A percentile compares a stretch with the other conserved stretches of the same genome.
Conservation (phyloP, 35 echinoderm and acorn worm species). For the Anneissia japonica region DNA sequence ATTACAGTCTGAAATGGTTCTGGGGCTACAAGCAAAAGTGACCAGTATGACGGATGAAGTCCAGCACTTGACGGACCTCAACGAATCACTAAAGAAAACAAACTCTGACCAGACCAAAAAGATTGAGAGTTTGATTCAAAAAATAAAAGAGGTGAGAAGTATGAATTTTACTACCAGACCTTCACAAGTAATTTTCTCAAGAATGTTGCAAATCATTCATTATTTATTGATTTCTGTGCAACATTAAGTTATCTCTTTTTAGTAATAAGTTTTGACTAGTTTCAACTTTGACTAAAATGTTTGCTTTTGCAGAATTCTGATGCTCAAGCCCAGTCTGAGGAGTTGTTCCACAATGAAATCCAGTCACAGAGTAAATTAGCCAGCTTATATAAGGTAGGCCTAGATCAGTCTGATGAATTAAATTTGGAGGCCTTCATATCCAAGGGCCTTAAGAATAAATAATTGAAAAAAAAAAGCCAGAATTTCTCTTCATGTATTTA, state of each 20-base stretch:
- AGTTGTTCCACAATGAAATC: conserved; percentile 66
- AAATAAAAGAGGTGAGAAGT: conserved; percentile 57
- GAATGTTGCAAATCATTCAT: no score
- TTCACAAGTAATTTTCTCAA: background rate
- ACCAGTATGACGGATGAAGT: conserved; percentile 51
- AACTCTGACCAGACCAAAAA: conserved; percentile 47
- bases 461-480: no score
- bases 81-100: conserved; percentile 26
- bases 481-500: no score
- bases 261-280: background rate
- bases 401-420: background rate
- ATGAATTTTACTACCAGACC: background rate
- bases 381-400: conserved; percentile 69
- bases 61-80: conserved; percentile 59
- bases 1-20: conserved; percentile 70
- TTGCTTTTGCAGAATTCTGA: conserved; percentile 43
- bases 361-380: conserved; percentile 76
- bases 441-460: background rate
- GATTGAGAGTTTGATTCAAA: conserved; percentile 52
- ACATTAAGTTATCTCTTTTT: no score
- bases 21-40: conserved; percentile 62
- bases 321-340: conserved; percentile 63
- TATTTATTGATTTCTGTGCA: background rate
- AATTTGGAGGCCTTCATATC: background rate
- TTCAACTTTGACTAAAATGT: background rate